Base-by-base conservation (phyloP, 2,888 invertebrate species). In the Drosophila gaucha region DNA sequence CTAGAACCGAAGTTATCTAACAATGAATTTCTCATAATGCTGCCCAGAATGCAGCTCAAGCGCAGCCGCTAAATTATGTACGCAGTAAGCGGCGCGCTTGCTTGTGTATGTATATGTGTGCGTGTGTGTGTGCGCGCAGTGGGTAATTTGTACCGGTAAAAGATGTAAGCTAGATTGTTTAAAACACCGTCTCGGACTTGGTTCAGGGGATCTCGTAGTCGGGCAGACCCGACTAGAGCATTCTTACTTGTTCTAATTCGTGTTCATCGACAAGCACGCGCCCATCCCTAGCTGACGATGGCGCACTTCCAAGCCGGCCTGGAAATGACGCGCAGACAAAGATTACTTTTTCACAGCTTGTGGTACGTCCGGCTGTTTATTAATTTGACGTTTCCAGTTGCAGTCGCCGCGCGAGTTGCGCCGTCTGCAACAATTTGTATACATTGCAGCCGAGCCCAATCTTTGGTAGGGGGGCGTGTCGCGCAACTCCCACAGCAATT, bases 301-400 rank as follows among this genome's bases (percentile, higher is more conserved):
- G 49, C 35, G 56, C 49, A 46, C 35, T 60, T 60, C 60, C 60
- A 60, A 60, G 58, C 46, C 39, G 49, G 67, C 67, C 51, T 46
- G 64, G 56, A 60, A 63, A 39, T 51, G 55, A 58, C 78, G 72
- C 80, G 78, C 80, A 68, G 73, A 35, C 79, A 57, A 80, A 83
- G 78, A 84, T 86, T 86, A 80, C 75, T 80, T 86, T 82, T 86
- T 83, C 83, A 72, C 84, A 86, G 83, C 84, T 78, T 83, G 83
- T 70, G 83, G 86, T 82, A 85, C 79, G 85, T 84, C 83, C 83
- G 86, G 80, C 83, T 68, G 74, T 78, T 86, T 82, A 82, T 82
- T 82, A 82, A 82, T 82, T 82, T 82, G 85, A 82, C 82, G 82
- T 82, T 77, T 74, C 51, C 79, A 79, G 80, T 83, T 83, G 65